Evolutionary conservation across 2,888 invertebrate genomes (phyloP), one percentile per base, ranked within the genome.

Genomic region (Cheilosia soror): DNA sequence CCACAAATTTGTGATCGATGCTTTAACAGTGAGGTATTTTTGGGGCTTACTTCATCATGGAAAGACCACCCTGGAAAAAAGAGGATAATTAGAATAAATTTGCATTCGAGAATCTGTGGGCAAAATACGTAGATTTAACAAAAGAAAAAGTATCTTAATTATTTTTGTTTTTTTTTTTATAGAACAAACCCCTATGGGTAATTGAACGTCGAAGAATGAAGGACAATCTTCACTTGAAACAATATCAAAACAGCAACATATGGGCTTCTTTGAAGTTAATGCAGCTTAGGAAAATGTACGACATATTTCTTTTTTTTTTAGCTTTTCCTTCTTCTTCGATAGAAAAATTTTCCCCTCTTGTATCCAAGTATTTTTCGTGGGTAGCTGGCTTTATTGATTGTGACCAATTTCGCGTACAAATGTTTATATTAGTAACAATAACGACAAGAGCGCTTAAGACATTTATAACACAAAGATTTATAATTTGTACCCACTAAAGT

Each of bases 211-310:
- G 29, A 57, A 33, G 33, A 49, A 63, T 11, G 33, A 63, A 63
- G 63, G 55, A 33, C 42, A 37, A 31, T 37, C 49, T 58, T 51
- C 20, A 27, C 13, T 51, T 33, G 51, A 15, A 60, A 51, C 31
- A 60, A 53, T 76, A 85, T 66, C 58, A 71, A 80, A 85, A 81
- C 76, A 81, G 81, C 81, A 85, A 81, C 85, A 85, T 81, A 85
- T 85, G 85, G 76, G 77, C 72, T 62, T 25, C 69, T 65, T 58
- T 66, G 49, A 6, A 68, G 72, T 47, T 11, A 53, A 80, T 51
- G 57, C 57, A 81, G 51, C 27, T 42, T 62, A 69, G 62, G 57
- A 72, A 85, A 81, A 71, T 81, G 47, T 73, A 76, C 76, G 63
- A 80, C 68, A 69, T 60, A 72, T 65, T 60, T 60, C 71, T 42